Percentiles rank a stretch among this genome's conserved stretches.
These are phyloP conservation scores for Ursus arctos DNA, from an alignment of 2,113 vertebrate genomes.

Conservation along the genomic window DNA sequence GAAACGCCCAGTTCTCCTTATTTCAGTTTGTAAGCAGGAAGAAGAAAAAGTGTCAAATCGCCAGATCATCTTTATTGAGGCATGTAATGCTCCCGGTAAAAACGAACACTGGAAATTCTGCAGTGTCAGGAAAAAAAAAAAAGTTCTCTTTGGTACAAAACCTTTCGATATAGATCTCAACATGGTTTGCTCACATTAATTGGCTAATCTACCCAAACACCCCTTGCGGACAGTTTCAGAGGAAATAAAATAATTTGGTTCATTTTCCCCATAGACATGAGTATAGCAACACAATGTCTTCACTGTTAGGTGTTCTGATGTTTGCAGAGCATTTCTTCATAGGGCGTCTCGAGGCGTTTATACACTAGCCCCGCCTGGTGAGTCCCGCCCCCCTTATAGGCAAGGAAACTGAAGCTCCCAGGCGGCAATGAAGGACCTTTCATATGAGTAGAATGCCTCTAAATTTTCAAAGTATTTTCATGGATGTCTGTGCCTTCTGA, in stretches of 20 bases:
- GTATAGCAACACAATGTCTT: accelerated
- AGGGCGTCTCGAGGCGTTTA: accelerated
- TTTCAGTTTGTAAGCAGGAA: background rate
- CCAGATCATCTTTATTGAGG: background rate
- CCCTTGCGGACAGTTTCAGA: background rate
- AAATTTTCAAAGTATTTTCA: background rate
- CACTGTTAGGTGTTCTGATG: accelerated
- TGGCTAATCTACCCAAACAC: background rate
- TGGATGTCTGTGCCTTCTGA: background rate
- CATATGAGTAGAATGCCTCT: background rate
- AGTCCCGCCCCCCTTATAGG: background rate
- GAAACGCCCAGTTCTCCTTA: background rate
- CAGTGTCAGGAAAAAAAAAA: background rate
- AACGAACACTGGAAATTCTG: background rate
- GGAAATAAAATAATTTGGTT: background rate
- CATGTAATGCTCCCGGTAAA: background rate
- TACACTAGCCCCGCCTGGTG: accelerated
- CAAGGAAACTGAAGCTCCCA: background rate
- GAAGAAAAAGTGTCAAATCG: background rate
- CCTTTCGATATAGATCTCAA: background rate
- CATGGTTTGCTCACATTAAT: background rate
- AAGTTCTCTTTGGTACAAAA: background rate
- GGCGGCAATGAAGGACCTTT: background rate
- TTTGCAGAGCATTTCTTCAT: accelerated
- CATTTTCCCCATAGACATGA: background rate